Evolutionary conservation across 2,888 invertebrate species (phyloP), one percentile per base, ranked within the genome.

Genomic region (Eulithis testata): DNA sequence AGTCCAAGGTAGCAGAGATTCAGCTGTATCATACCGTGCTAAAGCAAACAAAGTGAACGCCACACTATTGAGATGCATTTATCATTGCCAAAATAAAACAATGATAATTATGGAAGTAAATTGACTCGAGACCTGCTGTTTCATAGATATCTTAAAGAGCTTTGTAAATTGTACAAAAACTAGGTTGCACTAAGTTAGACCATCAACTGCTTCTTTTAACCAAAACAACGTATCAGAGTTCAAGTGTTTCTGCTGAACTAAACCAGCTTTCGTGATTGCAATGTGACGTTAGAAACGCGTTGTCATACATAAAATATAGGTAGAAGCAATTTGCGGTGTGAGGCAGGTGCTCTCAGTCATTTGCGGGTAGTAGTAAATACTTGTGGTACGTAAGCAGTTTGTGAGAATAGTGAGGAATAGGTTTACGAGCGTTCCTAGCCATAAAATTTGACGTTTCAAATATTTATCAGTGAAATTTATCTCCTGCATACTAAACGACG

Each of bases 251-350:
- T 5, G 31, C 6, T 31, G 31, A n/a, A 61, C 6, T 64, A 49
- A 43, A n/a, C 53, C 49, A 65, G 65, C 66, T 67, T 51, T 37
- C 9, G n/a, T 54, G 11, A 36, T 11, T n/a, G 37, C 31, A 27
- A 31, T 31, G 52, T 59, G 37, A 66, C 65, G 63, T 63, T 21
- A 65, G 70, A 71, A 70, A 68, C 64, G 72, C 69, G 76, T 75
- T 75, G 75, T 77, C 78, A 73, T 79, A 83, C 78, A 81, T 81
- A 78, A 80, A 79, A 78, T 79, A 80, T 73, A 65, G 69, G 63
- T 69, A 52, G 54, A 66, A 76, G 67, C 68, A 76, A 74, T 76
- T 75, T 73, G 66, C 63, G 69, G 65, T 49, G 45, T 47, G 56
- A 72, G 70, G 70, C 73, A 70, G 69, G 71, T 75, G 70, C 52